Evolutionary conservation across 2,888 invertebrate genomes (phyloP).

Genomic region (Drosophila quasianomalipes): DNA sequence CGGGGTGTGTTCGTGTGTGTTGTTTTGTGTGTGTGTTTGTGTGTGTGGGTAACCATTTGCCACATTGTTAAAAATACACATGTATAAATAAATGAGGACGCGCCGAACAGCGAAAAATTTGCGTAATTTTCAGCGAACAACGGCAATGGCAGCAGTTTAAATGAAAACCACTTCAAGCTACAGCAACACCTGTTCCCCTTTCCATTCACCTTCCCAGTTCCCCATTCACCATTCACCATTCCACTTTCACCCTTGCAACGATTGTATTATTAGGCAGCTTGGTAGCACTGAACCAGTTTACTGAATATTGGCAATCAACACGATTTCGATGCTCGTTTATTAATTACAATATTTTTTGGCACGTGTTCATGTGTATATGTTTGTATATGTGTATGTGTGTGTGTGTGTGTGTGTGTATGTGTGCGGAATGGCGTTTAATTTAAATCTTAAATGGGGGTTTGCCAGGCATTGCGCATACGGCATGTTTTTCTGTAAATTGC

Average conservation of each 20-base stretch:
- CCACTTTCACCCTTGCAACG: background rate
- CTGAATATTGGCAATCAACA: slow-evolving; percentile 42
- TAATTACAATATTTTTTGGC: slow-evolving; percentile 53
- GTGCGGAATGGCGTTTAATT: slow-evolving; percentile 38
- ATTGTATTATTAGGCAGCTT: background rate
- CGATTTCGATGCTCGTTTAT: slow-evolving; percentile 28
- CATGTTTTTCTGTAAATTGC: slow-evolving; percentile 21
- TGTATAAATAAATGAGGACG: slow-evolving; percentile 43
- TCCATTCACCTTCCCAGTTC: too few species aligned
- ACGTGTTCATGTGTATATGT: slow-evolving; percentile 6
- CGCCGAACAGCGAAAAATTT: slow-evolving; percentile 37
- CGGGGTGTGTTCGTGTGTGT: background rate
- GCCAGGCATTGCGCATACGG: slow-evolving; percentile 16
- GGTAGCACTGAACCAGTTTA: slow-evolving; percentile 3
- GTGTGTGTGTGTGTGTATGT: background rate
- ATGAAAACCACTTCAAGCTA: background rate
- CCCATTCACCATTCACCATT: background rate
- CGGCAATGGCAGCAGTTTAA: background rate
- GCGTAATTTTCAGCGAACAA: slow-evolving; percentile 30
- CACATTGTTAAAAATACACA: slow-evolving; percentile 65
- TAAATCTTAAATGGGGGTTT: slow-evolving; percentile 42
- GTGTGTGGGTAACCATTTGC: slow-evolving; percentile 40
- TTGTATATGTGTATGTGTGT: slow-evolving; percentile 12
- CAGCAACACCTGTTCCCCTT: background rate
- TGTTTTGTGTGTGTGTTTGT: background rate